Conservation (phyloP, 2,888 invertebrate genomes). For the Limnephilus rhombicus region DNA sequence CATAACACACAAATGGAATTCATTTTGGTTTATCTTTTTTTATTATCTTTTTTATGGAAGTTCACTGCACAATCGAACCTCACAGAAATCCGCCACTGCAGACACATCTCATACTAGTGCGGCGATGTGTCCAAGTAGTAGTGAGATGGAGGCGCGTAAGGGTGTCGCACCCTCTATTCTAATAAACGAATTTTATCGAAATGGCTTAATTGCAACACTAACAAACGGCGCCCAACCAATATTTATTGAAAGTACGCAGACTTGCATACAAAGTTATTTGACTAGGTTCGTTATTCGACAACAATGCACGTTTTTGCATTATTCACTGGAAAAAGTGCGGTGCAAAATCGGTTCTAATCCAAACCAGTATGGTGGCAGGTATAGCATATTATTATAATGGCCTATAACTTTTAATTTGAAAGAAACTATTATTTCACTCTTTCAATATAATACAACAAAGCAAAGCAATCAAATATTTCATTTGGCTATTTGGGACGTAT, state of each 20-base stretch:
- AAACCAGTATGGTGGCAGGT: background rate
- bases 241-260: slow-evolving; percentile 26
- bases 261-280: background rate
- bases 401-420: background rate
- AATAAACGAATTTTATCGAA: slow-evolving; percentile 54
- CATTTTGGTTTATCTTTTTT: too few relatives aligned
- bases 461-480: background rate
- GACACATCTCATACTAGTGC: background rate
- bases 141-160: background rate
- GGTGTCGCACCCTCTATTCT: slow-evolving; percentile 56
- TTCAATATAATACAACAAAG: background rate
- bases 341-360: background rate
- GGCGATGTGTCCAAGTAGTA: background rate
- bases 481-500: background rate
- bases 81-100: too few relatives aligned
- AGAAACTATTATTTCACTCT: background rate
- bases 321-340: background rate
- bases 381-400: background rate
- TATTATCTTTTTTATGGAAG: too few relatives aligned
- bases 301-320: background rate
- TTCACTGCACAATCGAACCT: too few relatives aligned
- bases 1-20: too few relatives aligned
- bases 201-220: slow-evolving; percentile 58
- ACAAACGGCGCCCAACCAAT: slow-evolving; percentile 47
- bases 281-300: background rate